phyloP scores from a whole-genome alignment of 1,140 invertebrate genomes.

The Tachypleus tridentatus region DNA sequence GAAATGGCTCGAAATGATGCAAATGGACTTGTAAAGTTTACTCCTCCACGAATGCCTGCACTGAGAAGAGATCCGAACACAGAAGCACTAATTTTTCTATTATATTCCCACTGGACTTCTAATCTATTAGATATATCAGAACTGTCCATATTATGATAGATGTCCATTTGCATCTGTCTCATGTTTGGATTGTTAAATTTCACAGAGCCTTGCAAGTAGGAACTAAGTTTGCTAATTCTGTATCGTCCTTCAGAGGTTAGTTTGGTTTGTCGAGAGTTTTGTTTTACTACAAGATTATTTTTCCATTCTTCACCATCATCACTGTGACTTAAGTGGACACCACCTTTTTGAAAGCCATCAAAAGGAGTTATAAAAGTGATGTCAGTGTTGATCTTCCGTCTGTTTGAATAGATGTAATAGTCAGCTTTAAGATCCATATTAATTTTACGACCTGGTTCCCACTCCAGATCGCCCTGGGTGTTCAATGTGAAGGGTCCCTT shows the following conservation, averaged over 20 bases:
- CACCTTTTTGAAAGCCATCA: constrained; percentile 19
- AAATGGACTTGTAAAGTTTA: constrained; percentile 9
- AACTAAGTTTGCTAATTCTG: neutral
- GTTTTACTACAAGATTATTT: constrained; percentile 2
- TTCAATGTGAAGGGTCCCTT: neutral
- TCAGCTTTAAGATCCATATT: constrained; percentile 1
- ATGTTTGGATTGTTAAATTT: constrained; percentile 7
- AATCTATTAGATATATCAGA: constrained; percentile 6
- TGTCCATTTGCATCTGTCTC: neutral
- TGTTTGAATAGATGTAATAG: neutral
- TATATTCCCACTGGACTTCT: constrained; percentile 9
- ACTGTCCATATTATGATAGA: constrained; percentile 2
- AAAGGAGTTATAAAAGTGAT: constrained; percentile 26
- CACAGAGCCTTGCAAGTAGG: neutral
- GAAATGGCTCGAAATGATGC: constrained; percentile 4
- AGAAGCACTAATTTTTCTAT: neutral
- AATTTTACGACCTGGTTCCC: constrained; percentile 7
- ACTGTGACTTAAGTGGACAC: constrained; percentile 11
- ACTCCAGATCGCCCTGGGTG: constrained; percentile 12
- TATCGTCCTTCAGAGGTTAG: constrained; percentile 8
- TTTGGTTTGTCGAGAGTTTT: constrained; percentile 5
- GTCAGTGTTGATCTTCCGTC: constrained; percentile 8
- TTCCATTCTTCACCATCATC: constrained; percentile 14
- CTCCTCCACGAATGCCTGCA: neutral
- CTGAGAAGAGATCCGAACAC: neutral